phyloP scores from a whole-genome alignment of 2,888 invertebrate genomes.

The Drosophila prostipennis region DNA sequence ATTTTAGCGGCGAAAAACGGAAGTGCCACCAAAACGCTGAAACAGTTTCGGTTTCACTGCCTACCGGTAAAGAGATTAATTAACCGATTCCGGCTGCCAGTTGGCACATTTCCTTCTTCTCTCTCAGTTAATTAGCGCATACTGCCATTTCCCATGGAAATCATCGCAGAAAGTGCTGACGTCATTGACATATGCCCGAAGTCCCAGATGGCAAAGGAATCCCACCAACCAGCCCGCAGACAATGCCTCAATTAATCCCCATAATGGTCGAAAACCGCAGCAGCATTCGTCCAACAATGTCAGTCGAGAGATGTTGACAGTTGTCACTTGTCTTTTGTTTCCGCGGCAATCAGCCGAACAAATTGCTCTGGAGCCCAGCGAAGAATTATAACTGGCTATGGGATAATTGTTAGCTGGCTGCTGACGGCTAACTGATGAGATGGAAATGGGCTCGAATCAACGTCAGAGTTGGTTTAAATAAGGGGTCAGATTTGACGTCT shows the following conservation, averaged over 20 bases:
- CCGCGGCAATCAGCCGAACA: conserved; percentile 51
- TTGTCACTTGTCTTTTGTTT: conserved; percentile 61
- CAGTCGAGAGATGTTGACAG: conserved; percentile 44
- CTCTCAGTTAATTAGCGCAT: conserved; percentile 65
- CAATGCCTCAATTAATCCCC: conserved; percentile 62
- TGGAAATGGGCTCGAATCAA: conserved; percentile 29
- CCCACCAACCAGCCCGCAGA: conserved; percentile 29
- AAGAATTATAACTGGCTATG: conserved; percentile 31
- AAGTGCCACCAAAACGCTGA: conserved; percentile 61
- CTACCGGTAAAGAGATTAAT: conserved; percentile 76
- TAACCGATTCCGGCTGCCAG: conserved; percentile 72
- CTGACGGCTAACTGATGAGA: conserved; percentile 34
- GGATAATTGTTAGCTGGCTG: conserved; percentile 33
- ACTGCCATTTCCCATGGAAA: conserved; percentile 24
- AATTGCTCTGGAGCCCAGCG: conserved; percentile 23
- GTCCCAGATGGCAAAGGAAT: conserved; percentile 4
- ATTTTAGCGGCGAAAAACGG: conserved; percentile 44
- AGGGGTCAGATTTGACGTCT: neutral
- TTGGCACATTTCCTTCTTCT: conserved; percentile 71
- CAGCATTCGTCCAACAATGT: conserved; percentile 44
- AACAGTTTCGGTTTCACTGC: conserved; percentile 19
- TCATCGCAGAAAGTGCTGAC: conserved; percentile 47
- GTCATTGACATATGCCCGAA: conserved; percentile 49
- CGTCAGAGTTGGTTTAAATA: conserved; percentile 3
- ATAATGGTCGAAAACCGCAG: conserved; percentile 41